Base-by-base conservation (phyloP, 2,113 vertebrate species). In the Ellobius talpinus region DNA sequence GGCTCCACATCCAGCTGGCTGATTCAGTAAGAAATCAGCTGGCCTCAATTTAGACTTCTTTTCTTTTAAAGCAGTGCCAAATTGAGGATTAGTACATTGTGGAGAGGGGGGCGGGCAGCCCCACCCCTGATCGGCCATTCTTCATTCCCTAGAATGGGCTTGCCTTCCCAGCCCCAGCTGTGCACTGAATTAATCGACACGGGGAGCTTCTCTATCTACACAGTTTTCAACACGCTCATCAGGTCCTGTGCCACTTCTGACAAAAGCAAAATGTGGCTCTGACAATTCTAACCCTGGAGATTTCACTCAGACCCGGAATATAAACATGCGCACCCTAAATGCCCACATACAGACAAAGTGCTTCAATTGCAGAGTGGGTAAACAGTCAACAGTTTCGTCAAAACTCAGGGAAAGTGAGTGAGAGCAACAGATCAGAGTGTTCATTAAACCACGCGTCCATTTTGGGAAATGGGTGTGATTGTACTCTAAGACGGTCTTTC, bases 1-100 rank as follows among this genome's bases (percentile, higher is more conserved):
- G 97, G 96, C 97, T 97, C 95, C 96, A 95, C 98, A 97, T 98
- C 98, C 98, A 98, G 97, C 98, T 98, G 98, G 97, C 98, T 97
- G 97, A 97, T 98, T 98, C 97, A 97, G 98, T 97, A 97, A 96
- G 97, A 98, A 98, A 98, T 98, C 98, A 98, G 98, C 98, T 98
- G 97, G 98, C 97, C 98, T 98, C 98, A 97, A 98, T 98, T 98
- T 98, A 98, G 98, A 97, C 97, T 98, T 97, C 97, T 98, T 98
- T 98, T 98, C 98, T 98, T 98, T 98, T 97, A 97, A 97, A 97
- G 97, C 98, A 97, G 96, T 97, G 98, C 98, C 98, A 98, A 98
- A 98, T 98, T 98, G 98, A 96, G 97, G 98, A 98, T 98, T 98
- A 98, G 97, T 97, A 98, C 96, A 98, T 97, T 96, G 98, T 98